Base-by-base conservation (phyloP, 2,113 vertebrate genomes). In the Aphyosemion australe region DNA sequence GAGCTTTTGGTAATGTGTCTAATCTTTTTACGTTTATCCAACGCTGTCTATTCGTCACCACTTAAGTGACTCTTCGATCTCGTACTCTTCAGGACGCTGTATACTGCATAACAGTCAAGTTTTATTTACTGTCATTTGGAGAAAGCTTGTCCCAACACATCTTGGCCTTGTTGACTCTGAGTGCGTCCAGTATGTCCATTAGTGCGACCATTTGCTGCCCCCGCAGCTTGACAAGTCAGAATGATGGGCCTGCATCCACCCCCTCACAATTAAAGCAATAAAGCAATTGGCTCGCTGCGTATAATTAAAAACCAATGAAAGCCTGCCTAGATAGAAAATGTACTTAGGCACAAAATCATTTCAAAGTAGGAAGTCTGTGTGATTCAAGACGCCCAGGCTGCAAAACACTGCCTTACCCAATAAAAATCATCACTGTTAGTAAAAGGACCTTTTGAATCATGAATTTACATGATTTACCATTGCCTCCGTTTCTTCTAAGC, bases 401-500 rank as follows among this genome's bases (percentile, higher is more conserved):
- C 49, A 42, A 52, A 55, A 43, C 20, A 70, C 47, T 0, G 48
- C 34, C 79, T 60, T 6, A 13, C 70, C 52, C 19, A 61, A 80
- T 79, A 69, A 73, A 68, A 48, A 79, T 84, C 65, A 65, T 49
- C 16, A 47, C 63, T 16, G 21, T 59, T 62, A 73, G 58, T 60
- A 41, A 75, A 75, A 68, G 54, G 47, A 43, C 61, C 53, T 65
- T 79, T 67, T 34, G 15, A 61, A 66, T 74, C 62, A 82, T 84
- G 59, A 80, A 80, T 84, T 74, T 69, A 68, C 79, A 86, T 76
- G 7, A 16, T 69, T 54, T 16, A 53, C 42, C 48, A 43, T 37
- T 21, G 53, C 52, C 47, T 78, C 60, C 55, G 54, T 55, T 59
- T 57, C 54, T 55, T 59, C 59, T 20, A 37, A 72, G 53, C 62